phyloP scores from a whole-genome alignment of 2,888 invertebrate genomes.

The Orthosia gothica region DNA sequence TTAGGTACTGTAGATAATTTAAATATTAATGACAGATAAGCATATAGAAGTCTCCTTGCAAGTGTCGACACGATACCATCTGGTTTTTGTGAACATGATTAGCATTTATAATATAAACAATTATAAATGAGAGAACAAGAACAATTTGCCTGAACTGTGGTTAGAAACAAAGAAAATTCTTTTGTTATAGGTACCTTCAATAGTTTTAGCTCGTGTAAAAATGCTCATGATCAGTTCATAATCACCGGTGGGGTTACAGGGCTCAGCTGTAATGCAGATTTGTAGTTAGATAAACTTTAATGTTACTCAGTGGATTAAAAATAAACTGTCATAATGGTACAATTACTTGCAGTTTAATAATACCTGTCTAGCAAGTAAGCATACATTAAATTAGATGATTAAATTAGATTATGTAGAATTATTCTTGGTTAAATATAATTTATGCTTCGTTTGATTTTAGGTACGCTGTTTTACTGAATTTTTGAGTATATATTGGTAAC shows the following conservation, averaged over 20 bases:
- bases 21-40: constrained; percentile 8
- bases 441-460: not conserved
- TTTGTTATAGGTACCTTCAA: not conserved
- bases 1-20: not conserved
- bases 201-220: not conserved
- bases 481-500: not conserved
- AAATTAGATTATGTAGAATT: not conserved
- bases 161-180: not conserved
- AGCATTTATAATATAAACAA: not conserved
- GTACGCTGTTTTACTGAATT: not conserved
- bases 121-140: not conserved
- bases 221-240: constrained; percentile 10
- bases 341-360: constrained; percentile 17
- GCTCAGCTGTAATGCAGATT: constrained; percentile 27
- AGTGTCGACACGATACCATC: constrained; percentile 7
- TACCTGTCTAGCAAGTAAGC: not conserved
- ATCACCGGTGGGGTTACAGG: constrained; percentile 25
- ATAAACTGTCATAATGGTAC: not conserved
- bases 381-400: not conserved
- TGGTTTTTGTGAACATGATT: not conserved
- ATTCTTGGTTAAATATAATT: not conserved
- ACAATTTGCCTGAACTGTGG: not conserved
- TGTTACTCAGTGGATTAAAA: constrained; percentile 19
- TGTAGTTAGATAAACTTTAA: constrained; percentile 42
- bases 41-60: not conserved